A percentile compares a stretch with the other conserved stretches of the same genome.
These are phyloP conservation scores for Drosophila oshimai DNA, from an alignment of 1,140 invertebrate species.

Conservation along the genomic window DNA sequence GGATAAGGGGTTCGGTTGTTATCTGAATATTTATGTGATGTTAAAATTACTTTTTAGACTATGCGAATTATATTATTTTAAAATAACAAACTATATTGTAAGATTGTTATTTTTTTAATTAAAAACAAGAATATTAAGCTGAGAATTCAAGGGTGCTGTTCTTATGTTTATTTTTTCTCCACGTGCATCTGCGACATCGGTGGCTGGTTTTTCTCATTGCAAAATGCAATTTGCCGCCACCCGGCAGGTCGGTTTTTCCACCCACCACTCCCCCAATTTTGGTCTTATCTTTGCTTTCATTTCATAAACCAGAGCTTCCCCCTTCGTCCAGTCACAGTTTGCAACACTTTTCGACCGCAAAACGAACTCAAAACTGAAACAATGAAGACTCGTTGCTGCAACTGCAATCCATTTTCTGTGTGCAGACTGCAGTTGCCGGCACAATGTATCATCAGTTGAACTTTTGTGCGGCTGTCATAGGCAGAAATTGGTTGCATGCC, in stretches of 20 bases:
- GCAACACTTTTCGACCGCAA: slow-evolving; percentile 67
- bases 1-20: too few relatives aligned
- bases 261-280: slow-evolving; percentile 17
- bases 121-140: too few relatives aligned
- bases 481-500: slow-evolving; percentile 74
- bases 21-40: too few relatives aligned
- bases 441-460: slow-evolving; percentile 79
- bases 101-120: too few relatives aligned
- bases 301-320: slow-evolving; percentile 68
- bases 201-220: slow-evolving; percentile 40
- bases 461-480: slow-evolving; percentile 77
- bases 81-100: too few relatives aligned
- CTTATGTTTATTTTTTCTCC: not conserved
- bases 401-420: slow-evolving; percentile 61
- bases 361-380: slow-evolving; percentile 63
- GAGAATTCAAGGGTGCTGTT: too few relatives aligned
- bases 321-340: slow-evolving; percentile 68
- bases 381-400: slow-evolving; percentile 68
- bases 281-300: slow-evolving; percentile 78
- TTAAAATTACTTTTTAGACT: too few relatives aligned
- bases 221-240: slow-evolving; percentile 75
- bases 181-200: slow-evolving; percentile 10
- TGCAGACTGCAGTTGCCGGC: slow-evolving; percentile 68
- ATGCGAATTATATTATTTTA: too few relatives aligned
- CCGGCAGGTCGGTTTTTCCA: slow-evolving; percentile 41